Evolutionary conservation across 1,140 invertebrate genomes (phyloP).

Genomic region (Aricia agestis): DNA sequence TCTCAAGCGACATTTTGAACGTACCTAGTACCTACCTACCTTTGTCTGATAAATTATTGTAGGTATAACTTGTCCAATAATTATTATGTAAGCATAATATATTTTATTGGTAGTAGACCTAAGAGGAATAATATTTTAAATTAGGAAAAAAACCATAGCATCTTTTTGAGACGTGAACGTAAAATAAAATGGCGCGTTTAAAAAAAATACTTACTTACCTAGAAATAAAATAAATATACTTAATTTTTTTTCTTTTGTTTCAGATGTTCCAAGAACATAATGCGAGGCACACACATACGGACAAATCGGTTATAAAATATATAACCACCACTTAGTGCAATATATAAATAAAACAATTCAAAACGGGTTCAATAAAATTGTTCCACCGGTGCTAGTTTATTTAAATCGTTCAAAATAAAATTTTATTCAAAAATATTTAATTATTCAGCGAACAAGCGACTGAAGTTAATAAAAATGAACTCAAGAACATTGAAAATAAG

Average conservation of each 20-base stretch:
- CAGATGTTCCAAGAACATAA: neutral
- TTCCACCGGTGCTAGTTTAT: neutral
- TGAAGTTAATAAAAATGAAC: neutral
- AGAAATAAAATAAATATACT: neutral
- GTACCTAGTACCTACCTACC: too few species aligned
- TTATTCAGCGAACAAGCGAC: neutral
- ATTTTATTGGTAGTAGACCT: too few species aligned
- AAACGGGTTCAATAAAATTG: conserved; percentile 17
- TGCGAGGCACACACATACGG: neutral
- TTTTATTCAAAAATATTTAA: conserved; percentile 6
- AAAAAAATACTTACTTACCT: too few species aligned
- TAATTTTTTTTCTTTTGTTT: conserved; percentile 8
- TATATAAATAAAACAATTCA: conserved; percentile 22
- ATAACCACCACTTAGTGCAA: conserved; percentile 22
- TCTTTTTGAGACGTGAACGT: too few species aligned
- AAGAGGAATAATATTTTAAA: too few species aligned
- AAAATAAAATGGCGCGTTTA: too few species aligned
- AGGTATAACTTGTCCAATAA: too few species aligned
- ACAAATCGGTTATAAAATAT: neutral
- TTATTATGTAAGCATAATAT: too few species aligned
- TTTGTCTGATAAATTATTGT: too few species aligned
- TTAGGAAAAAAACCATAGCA: too few species aligned
- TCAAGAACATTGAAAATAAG: neutral
- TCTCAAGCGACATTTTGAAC: too few species aligned
- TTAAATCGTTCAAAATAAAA: neutral